A percentile compares a stretch with the other conserved stretches of the same genome.
Conservation (phyloP, 2,888 invertebrate species). For the Mythimna ferrago region DNA sequence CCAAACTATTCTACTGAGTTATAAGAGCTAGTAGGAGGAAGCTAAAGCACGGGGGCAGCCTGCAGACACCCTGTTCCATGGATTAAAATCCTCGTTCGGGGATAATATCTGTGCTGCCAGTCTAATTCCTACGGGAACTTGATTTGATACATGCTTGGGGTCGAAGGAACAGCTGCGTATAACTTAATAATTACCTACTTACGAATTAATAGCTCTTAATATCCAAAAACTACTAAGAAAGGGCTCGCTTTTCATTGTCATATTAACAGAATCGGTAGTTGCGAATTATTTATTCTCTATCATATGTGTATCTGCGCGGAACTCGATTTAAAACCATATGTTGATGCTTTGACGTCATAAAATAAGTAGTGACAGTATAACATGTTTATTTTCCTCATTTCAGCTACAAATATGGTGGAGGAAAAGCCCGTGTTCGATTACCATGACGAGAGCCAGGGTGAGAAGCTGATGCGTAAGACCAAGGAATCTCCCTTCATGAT, state of each 20-base stretch:
- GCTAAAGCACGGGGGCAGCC: too few relatives aligned
- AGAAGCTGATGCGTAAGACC: conserved; percentile 91
- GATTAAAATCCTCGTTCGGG: not conserved
- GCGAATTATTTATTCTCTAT: not conserved
- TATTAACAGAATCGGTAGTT: not conserved
- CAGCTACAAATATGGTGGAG: conserved; percentile 76
- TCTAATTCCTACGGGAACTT: not conserved
- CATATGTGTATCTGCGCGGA: not conserved
- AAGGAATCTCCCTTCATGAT: conserved; percentile 94
- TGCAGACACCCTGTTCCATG: not conserved
- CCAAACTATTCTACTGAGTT: too few relatives aligned
- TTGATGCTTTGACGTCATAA: conserved; percentile 12
- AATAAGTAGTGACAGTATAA: conserved; percentile 1
- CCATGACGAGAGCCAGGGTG: conserved; percentile 89
- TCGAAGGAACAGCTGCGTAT: not conserved
- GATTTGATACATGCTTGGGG: not conserved
- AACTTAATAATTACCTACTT: not conserved
- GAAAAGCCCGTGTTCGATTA: conserved; percentile 85
- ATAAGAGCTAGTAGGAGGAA: too few relatives aligned
- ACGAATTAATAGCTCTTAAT: not conserved
- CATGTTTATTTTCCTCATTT: conserved; percentile 53
- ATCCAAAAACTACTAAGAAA: not conserved
- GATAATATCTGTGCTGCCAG: not conserved
- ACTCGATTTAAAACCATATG: not conserved
- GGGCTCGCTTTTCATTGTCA: too few relatives aligned